phyloP scores from a whole-genome alignment of 2,888 invertebrate species.

The Rhingia campestris region DNA sequence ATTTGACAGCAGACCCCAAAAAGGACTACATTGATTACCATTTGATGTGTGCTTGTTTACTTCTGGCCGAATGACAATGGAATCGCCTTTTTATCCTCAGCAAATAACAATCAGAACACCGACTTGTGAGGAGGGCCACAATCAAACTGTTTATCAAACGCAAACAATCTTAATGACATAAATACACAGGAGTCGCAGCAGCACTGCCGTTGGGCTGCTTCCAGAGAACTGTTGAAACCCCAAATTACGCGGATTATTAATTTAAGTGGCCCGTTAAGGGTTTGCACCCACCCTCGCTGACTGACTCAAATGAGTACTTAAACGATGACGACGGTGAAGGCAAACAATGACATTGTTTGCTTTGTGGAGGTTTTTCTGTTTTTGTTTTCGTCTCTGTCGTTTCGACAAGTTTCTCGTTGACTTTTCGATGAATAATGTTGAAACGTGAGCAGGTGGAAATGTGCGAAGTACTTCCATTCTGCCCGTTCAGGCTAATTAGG shows the following conservation, averaged over 20 bases:
- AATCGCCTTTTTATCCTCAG: constrained; percentile 55
- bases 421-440: constrained; percentile 62
- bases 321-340: constrained; percentile 60
- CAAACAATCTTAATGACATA: constrained; percentile 83
- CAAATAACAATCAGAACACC: constrained; percentile 68
- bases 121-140: constrained; percentile 59
- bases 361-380: constrained; percentile 46
- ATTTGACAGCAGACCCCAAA: constrained; percentile 55
- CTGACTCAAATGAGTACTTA: constrained; percentile 58
- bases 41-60: constrained; percentile 59
- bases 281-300: constrained; percentile 65
- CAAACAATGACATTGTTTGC: constrained; percentile 72
- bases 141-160: constrained; percentile 79
- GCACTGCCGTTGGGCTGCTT: constrained; percentile 67
- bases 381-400: constrained; percentile 9
- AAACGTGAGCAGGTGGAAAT: constrained; percentile 69
- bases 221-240: constrained; percentile 78
- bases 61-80: constrained; percentile 41
- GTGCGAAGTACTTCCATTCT: constrained; percentile 61
- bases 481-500: constrained; percentile 64
- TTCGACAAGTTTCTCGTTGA: constrained; percentile 55
- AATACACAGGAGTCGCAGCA: constrained; percentile 62
- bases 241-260: constrained; percentile 83
- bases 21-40: constrained; percentile 48
- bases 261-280: constrained; percentile 80